Conservation (phyloP, 2,888 invertebrate species). For the Syritta pipiens region DNA sequence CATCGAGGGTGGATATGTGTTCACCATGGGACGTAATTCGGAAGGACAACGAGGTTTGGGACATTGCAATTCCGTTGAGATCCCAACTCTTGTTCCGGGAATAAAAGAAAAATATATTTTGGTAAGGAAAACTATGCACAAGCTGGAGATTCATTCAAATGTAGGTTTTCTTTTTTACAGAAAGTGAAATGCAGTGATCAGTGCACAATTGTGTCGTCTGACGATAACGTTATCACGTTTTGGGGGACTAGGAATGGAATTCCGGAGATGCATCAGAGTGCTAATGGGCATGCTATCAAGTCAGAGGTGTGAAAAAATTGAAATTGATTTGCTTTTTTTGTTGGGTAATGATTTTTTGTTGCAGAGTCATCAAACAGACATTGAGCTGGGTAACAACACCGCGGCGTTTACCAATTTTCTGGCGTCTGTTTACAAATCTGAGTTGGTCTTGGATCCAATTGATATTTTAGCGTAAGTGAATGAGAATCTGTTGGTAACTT, state of each 20-base stretch:
- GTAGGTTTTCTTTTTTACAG: conserved; percentile 76
- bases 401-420: conserved; percentile 79
- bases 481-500: not conserved
- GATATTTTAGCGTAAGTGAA: conserved; percentile 81
- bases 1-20: conserved; percentile 83
- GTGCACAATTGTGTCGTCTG: conserved; percentile 84
- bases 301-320: conserved; percentile 29
- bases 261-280: conserved; percentile 71
- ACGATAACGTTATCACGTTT: conserved; percentile 84
- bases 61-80: conserved; percentile 74
- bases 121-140: conserved; percentile 71
- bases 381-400: conserved; percentile 77
- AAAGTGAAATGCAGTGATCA: conserved; percentile 83
- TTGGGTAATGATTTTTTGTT: not conserved
- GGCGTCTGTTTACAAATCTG: conserved; percentile 79
- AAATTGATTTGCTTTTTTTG: not conserved
- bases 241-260: conserved; percentile 83
- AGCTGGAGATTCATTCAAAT: too few relatives aligned
- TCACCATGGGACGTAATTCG: conserved; percentile 84
- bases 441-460: conserved; percentile 80
- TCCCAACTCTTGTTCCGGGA: conserved; percentile 75
- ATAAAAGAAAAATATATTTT: conserved; percentile 76
- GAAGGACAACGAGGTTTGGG: conserved; percentile 83
- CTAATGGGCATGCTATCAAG: conserved; percentile 25
- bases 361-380: conserved; percentile 70